Evolutionary conservation across 2,797 vertebrate genomes (phyloP), one percentile per base, ranked within the genome.

Genomic region (Parotocinclus haroldoi): DNA sequence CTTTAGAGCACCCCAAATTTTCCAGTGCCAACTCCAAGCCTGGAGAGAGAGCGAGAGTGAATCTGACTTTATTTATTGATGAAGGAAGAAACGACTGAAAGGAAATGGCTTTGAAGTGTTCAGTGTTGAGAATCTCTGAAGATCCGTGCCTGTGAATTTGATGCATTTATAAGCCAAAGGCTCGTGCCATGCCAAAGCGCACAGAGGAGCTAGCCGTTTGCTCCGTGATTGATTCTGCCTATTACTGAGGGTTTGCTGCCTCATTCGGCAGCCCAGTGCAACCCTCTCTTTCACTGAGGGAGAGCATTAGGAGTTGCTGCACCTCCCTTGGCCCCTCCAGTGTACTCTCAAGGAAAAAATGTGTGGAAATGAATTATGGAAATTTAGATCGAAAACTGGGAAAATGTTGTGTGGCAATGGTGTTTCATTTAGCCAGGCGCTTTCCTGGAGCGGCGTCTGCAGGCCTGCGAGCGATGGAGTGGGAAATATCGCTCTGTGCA

Each of bases 331-430:
- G 85, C 83, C 86, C 86, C 83, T 83, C 83, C 83, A 81, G 85
- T 86, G 81, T 82, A 84, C 85, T 88, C 86, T 88, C 84, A 86
- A 90, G 88, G 82, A 89, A 89, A 89, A 72, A 66, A 66, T 19
- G 86, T 82, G 80, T 88, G 85, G 81, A 91, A 91, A 92, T 91
- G 88, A 92, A 91, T 91, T 92, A 92, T 91, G 91, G 86, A 91
- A 90, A 91, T 91, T 91, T 90, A 89, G 88, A 91, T 90, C 88
- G 88, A 85, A 87, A 91, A 89, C 85, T 86, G 56, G 53, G 45
- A 66, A 66, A 57, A 56, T 77, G n/a, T 16, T 82, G 85, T 84
- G 85, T 85, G 88, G 89, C 86, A 86, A 70, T 65, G 58, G 85
- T 86, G 85, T 90, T 89, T 90, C 89, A 88, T 91, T 91, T 90